Base-by-base conservation (phyloP, 2,113 vertebrate species). In the Entelurus aequoreus region DNA sequence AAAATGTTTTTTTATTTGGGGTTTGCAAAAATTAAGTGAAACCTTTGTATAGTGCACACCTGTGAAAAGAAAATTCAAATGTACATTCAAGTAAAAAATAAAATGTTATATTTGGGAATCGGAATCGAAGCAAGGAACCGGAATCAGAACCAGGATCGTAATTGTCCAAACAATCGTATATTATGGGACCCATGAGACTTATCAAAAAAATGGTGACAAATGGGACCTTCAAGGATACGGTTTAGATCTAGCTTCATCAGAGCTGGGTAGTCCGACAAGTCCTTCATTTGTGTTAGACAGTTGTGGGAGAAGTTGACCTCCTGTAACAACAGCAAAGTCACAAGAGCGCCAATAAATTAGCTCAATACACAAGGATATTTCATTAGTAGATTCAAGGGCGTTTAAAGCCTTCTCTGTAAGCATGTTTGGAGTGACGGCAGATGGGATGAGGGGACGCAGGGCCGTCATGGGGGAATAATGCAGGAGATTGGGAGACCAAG, bases 221-320 rank as follows among this genome's bases (percentile, higher is more conserved):
- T 16, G 48, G 14, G n/a, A 49, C 13, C 16, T 15, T 16, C 5
- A 15, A 97, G 95, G 95, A 99, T 98, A 98, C 96, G 75, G 64
- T 93, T 94, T 83, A 99, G 85, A 68, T 91, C 82, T 21, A 99
- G 89, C 51, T 86, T 91, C 16, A 69, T 81, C 0, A 99, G 92
- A 7, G 81, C 87, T 0, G 71, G 60, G 68, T 91, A 94, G 0
- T 79, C 87, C 0, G 91, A 92, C 68, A 98, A 76, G 80, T 97
- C 91, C 60, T 74, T 70, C 94, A 99, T 98, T 73, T 80, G 72
- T n/a, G 87, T 69, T 71, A 99, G 93, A 10, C 75, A 69, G 56
- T 99, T 99, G 78, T 77, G 65, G 10, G 97, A 96, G 72, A 98
- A 92, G 86, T 98, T 90, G 1, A 90, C 95, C 68, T 92, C 93